Conservation (phyloP, 2,888 invertebrate species). For the Chymomyza caudatula region DNA sequence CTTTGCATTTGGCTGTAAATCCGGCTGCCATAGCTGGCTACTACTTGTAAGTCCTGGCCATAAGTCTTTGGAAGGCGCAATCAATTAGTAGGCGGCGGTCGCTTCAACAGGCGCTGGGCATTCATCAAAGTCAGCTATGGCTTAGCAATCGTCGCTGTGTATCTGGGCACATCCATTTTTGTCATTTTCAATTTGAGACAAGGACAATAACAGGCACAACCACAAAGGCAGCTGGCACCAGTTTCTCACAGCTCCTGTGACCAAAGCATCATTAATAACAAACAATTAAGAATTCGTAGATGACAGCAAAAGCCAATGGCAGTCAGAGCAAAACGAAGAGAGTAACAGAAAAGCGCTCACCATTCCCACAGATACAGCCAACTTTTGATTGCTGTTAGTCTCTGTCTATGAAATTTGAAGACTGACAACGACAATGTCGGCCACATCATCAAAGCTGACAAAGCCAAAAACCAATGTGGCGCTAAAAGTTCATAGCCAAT, state of each 20-base stretch:
- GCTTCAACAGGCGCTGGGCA: conserved; percentile 46
- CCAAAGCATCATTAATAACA: conserved; percentile 60
- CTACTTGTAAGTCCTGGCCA: conserved; percentile 10
- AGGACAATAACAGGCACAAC: conserved; percentile 1
- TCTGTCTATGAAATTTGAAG: conserved; percentile 17
- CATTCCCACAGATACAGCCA: too few relatives aligned
- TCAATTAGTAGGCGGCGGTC: conserved; percentile 52
- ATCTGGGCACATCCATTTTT: conserved; percentile 38
- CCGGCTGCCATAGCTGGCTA: neutral
- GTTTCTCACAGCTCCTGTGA: neutral
- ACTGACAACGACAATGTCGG: neutral
- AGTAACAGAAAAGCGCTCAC: too few relatives aligned
- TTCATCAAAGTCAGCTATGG: conserved; percentile 57
- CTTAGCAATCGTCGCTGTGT: conserved; percentile 27
- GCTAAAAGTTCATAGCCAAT: conserved; percentile 42
- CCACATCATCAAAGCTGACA: conserved; percentile 21
- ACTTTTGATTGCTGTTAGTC: conserved; percentile 4
- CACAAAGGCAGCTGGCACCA: neutral
- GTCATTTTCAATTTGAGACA: conserved; percentile 58
- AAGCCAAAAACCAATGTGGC: conserved; percentile 21
- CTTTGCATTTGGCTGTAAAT: neutral
- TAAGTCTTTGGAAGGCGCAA: conserved; percentile 28
- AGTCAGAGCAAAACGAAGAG: neutral
- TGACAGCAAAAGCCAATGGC: conserved; percentile 37
- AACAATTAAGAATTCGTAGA: conserved; percentile 61